Evolutionary conservation across 2,113 vertebrate genomes (phyloP).

Genomic region (Prietella phreatophila): DNA sequence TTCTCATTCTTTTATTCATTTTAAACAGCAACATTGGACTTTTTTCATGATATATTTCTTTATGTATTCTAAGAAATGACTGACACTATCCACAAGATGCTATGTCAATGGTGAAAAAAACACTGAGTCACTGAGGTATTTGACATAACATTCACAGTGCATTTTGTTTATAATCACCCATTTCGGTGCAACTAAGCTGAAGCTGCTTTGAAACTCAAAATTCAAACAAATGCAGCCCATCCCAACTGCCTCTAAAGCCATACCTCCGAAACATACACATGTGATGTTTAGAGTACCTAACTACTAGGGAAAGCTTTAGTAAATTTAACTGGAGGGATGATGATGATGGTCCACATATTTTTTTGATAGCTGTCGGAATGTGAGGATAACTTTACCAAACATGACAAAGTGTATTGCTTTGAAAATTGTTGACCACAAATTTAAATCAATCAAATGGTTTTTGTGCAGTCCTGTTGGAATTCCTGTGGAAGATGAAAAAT

Average conservation of each 20-base stretch:
- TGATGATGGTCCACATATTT: not conserved
- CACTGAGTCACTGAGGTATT: not conserved
- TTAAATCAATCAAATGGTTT: not conserved
- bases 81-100: not conserved
- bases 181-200: not conserved
- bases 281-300: not conserved
- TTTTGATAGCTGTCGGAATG: not conserved
- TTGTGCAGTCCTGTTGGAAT: not conserved
- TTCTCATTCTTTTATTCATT: not conserved
- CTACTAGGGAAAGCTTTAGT: not conserved
- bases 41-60: not conserved
- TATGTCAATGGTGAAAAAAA: not conserved
- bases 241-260: not conserved
- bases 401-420: not conserved
- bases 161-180: not conserved
- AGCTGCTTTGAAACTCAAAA: slow-evolving; percentile 24
- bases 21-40: not conserved
- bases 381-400: not conserved
- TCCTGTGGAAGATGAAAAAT: not conserved
- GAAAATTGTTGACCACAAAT: not conserved
- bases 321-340: not conserved
- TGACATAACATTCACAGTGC: not conserved
- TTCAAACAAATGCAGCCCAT: slow-evolving; percentile 13
- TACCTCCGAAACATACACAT: not conserved
- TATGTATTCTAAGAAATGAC: not conserved